phyloP scores from a whole-genome alignment of 2,888 invertebrate species.

The Mimachlamys varia region DNA sequence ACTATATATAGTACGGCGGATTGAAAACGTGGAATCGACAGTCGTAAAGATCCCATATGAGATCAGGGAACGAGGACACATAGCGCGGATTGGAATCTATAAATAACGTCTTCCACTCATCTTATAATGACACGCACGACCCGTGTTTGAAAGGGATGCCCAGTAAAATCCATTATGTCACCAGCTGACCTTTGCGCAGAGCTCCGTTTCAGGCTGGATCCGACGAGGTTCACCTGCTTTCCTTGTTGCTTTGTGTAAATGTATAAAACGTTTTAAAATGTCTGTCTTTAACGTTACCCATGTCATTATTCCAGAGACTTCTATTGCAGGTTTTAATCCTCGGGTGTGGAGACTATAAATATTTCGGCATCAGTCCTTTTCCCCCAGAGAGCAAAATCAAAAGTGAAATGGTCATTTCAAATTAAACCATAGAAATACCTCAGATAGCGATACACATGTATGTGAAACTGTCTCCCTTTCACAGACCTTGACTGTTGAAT shows the following conservation, averaged over 20 bases:
- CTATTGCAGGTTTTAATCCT: background rate
- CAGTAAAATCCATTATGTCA: background rate
- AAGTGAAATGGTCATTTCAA: no score
- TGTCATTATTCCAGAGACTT: background rate
- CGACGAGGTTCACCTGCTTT: background rate
- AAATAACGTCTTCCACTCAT: background rate
- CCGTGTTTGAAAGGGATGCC: background rate
- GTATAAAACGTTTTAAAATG: background rate
- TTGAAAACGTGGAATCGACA: background rate
- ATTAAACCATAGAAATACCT: no score
- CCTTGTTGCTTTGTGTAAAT: background rate
- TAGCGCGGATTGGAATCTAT: background rate
- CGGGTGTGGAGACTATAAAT: background rate
- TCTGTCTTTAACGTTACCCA: background rate
- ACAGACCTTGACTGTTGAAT: no score
- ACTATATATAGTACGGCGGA: background rate
- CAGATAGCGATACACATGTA: no score
- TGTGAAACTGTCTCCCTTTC: no score
- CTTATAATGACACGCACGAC: background rate
- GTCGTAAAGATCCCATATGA: conserved; percentile 22
- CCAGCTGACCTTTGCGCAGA: background rate
- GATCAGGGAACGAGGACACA: background rate
- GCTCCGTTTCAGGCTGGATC: background rate
- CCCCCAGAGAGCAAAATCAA: no score
- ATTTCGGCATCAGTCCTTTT: background rate